A percentile compares a stretch with the other conserved stretches of the same genome.
These are phyloP conservation scores for Shinisaurus crocodilurus DNA, from an alignment of 2,113 vertebrate genomes.

Conservation along the genomic window DNA sequence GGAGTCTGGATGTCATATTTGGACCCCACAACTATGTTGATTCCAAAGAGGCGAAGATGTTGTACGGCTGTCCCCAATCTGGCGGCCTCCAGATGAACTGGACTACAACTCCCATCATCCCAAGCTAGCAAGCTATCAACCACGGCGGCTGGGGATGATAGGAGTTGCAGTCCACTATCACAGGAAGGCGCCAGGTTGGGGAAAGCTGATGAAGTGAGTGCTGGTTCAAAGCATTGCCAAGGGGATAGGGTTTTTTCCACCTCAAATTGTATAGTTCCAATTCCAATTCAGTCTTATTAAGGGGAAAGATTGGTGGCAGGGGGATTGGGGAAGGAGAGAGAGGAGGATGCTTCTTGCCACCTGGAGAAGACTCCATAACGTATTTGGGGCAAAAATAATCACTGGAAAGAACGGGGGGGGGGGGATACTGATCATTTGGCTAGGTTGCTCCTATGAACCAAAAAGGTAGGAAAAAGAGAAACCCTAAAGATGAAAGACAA, in stretches of 20 bases:
- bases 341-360: no score
- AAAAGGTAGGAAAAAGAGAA: background rate
- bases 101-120: no score
- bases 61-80: background rate
- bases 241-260: background rate
- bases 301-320: no score
- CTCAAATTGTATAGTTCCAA: background rate
- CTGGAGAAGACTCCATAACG: background rate
- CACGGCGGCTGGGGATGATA: background rate
- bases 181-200: background rate
- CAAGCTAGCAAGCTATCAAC: no score
- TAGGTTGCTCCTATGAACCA: background rate
- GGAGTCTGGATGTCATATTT: background rate
- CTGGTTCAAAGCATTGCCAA: background rate
- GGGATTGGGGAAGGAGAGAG: background rate
- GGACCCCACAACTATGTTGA: no score
- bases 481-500: background rate
- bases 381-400: background rate
- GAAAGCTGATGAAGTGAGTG: background rate
- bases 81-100: no score
- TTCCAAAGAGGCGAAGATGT: background rate
- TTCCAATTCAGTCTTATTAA: background rate
- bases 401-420: background rate
- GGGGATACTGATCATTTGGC: background rate
- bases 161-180: background rate